A percentile compares a stretch with the other conserved stretches of the same genome.
phyloP scores from a whole-genome alignment of 2,888 invertebrate genomes.

The Callinectes sapidus region DNA sequence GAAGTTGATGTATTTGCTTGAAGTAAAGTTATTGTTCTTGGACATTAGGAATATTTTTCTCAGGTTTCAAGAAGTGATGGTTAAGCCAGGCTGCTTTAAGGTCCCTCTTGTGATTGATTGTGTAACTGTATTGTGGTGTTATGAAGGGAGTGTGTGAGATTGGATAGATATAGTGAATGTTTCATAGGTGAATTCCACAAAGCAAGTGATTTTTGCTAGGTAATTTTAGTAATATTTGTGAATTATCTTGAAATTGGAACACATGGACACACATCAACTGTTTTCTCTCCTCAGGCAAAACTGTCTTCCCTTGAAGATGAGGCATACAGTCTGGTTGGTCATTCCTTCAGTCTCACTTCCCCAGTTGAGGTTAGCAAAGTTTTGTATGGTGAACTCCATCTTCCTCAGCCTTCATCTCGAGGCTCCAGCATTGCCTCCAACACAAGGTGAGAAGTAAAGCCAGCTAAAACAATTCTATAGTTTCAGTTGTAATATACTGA shows the following conservation, averaged over 20 bases:
- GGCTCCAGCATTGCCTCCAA: not conserved
- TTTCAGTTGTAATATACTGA: not conserved
- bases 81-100: too few species aligned
- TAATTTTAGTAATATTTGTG: not conserved
- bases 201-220: not conserved
- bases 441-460: not conserved
- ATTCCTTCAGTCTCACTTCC: conserved; percentile 66
- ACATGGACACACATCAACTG: not conserved
- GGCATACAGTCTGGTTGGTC: conserved; percentile 59
- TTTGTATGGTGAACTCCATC: conserved; percentile 63
- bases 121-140: too few species aligned
- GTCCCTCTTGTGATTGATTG: too few species aligned
- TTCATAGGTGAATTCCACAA: not conserved
- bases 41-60: too few species aligned
- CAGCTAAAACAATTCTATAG: not conserved
- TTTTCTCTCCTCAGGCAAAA: conserved; percentile 39
- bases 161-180: not conserved
- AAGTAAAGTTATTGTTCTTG: too few species aligned
- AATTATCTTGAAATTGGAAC: not conserved
- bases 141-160: not conserved
- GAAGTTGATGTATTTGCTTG: too few species aligned
- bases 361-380: conserved; percentile 58
- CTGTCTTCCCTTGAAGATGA: conserved; percentile 62
- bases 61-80: too few species aligned
- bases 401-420: conserved; percentile 39